Percentiles rank a stretch among this genome's conserved stretches.
These are phyloP conservation scores for Lomographa bimaculata DNA, from an alignment of 2,888 invertebrate genomes.

Conservation along the genomic window DNA sequence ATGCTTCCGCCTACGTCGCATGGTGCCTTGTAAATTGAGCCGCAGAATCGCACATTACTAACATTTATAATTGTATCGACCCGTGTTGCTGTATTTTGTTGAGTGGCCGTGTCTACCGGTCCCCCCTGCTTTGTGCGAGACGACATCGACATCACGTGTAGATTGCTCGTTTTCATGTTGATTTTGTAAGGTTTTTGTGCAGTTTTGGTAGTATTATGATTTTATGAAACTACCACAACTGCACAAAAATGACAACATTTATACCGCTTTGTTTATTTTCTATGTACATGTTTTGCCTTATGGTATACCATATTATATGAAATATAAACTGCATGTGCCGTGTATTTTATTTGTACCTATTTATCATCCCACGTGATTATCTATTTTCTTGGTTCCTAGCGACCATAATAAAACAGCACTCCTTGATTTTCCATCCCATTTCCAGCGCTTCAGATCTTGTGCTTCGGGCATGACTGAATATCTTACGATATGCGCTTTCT, in stretches of 20 bases:
- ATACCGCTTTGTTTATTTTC: no score
- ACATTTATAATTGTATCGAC: constrained; percentile 10
- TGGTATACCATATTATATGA: no score
- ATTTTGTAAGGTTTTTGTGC: background rate
- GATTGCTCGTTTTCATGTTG: background rate
- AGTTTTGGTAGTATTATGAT: no score
- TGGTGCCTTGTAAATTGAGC: constrained; percentile 14
- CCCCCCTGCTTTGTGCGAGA: constrained; percentile 11
- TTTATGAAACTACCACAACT: no score
- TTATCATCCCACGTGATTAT: no score
- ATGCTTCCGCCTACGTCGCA: constrained; percentile 15
- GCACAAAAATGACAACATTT: no score
- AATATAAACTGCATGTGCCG: constrained; percentile 3
- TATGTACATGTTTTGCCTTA: no score
- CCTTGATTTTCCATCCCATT: no score
- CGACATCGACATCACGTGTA: constrained; percentile 7
- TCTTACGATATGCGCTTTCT: background rate
- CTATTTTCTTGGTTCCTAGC: no score
- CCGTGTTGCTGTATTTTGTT: constrained; percentile 8
- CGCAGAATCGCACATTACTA: constrained; percentile 23
- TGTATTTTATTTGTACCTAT: no score
- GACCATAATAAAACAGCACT: no score
- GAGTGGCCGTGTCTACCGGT: constrained; percentile 23
- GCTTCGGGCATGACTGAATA: background rate
- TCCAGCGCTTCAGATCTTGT: background rate